phyloP scores from a whole-genome alignment of 2,888 invertebrate genomes.

The Hoplodrina ambigua region DNA sequence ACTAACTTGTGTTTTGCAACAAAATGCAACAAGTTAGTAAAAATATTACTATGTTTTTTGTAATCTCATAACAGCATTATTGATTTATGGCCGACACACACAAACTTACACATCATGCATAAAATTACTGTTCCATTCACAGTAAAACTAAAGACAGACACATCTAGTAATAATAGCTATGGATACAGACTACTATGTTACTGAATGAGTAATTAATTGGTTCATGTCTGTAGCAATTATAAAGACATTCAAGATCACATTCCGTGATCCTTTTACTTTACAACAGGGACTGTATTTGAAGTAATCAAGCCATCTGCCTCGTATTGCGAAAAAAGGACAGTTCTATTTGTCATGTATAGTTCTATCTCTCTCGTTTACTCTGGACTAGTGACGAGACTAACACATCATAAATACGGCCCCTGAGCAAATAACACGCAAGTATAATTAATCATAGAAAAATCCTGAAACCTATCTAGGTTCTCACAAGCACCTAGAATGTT shows the following conservation, averaged over 20 bases:
- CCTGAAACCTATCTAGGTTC: slow-evolving; percentile 13
- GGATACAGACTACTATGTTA: slow-evolving; percentile 18
- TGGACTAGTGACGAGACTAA: background rate
- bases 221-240: slow-evolving; percentile 42
- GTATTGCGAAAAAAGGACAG: background rate
- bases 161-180: slow-evolving; percentile 32
- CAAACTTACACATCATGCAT: slow-evolving; percentile 47
- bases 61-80: slow-evolving; percentile 11
- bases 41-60: background rate
- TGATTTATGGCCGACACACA: slow-evolving; percentile 32
- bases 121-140: slow-evolving; percentile 46
- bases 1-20: slow-evolving; percentile 5
- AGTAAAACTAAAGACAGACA: slow-evolving; percentile 19
- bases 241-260: slow-evolving; percentile 22
- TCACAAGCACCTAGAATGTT: slow-evolving; percentile 17
- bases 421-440: background rate
- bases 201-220: slow-evolving; percentile 45
- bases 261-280: slow-evolving; percentile 28
- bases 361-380: background rate
- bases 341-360: background rate
- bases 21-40: background rate
- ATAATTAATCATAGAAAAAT: slow-evolving; percentile 2
- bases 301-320: background rate
- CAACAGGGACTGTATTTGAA: background rate
- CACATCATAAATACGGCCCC: background rate